phyloP scores from a whole-genome alignment of 2,113 vertebrate genomes.

The Eolophus roseicapilla region DNA sequence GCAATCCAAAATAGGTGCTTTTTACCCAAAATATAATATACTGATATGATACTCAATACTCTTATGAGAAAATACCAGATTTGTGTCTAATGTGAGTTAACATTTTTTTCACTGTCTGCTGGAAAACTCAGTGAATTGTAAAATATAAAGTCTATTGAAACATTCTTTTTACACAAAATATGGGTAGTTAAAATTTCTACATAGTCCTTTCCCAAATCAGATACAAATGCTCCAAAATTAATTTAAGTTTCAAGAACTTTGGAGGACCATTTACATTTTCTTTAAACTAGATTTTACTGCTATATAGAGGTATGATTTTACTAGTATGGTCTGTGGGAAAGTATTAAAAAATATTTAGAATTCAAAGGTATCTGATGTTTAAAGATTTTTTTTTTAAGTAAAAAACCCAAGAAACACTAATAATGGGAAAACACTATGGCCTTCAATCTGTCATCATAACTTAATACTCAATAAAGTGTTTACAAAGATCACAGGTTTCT shows the following conservation, averaged over 20 bases:
- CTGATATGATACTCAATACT: fast-evolving
- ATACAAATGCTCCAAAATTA: not conserved
- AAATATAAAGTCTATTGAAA: not conserved
- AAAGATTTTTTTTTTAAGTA: not conserved
- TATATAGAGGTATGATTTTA: not conserved
- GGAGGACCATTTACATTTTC: not conserved
- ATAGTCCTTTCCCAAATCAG: not conserved
- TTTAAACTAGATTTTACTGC: not conserved
- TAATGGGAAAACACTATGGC: not conserved
- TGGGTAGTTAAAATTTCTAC: not conserved
- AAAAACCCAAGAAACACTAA: not conserved
- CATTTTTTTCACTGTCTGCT: not conserved
- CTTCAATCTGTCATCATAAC: not conserved
- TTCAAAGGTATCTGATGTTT: not conserved
- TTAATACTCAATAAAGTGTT: not conserved
- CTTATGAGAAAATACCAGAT: not conserved
- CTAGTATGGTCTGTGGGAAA: not conserved
- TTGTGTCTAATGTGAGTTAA: not conserved
- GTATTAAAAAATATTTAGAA: not conserved
- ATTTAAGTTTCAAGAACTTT: not conserved
- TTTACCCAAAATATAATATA: not conserved
- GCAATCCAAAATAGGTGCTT: not conserved
- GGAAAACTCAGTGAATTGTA: not conserved
- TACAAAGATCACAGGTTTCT: not conserved
- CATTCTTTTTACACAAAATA: not conserved